These are phyloP conservation scores for Dryobota labecula DNA, from an alignment of 2,888 invertebrate species.

Conservation along the genomic window DNA sequence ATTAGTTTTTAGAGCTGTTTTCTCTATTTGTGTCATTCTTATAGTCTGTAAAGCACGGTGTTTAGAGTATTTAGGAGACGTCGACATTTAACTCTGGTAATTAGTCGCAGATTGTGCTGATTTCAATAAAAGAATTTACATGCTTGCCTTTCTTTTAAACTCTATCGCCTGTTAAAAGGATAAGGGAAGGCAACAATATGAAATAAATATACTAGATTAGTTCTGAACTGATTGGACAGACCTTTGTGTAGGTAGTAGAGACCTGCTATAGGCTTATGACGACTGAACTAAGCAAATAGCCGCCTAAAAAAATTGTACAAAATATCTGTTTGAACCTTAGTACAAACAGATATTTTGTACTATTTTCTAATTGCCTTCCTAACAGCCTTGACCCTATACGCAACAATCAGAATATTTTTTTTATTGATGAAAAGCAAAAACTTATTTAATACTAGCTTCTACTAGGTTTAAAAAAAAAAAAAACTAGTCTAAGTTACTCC, in stretches of 20 bases:
- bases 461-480: too few relatives aligned
- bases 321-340: too few relatives aligned
- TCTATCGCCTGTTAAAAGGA: not conserved
- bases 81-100: not conserved
- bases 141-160: too few relatives aligned
- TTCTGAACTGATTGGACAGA: not conserved
- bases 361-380: not conserved
- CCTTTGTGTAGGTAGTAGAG: not conserved
- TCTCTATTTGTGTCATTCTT: not conserved
- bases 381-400: too few relatives aligned
- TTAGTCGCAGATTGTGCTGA: not conserved
- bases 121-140: not conserved
- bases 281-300: not conserved
- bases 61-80: not conserved
- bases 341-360: not conserved
- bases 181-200: not conserved
- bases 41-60: not conserved
- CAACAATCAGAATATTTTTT: not conserved
- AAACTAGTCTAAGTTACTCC: too few relatives aligned
- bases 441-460: too few relatives aligned
- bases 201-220: not conserved
- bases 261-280: not conserved
- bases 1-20: not conserved
- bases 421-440: not conserved
- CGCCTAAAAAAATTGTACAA: too few relatives aligned